Evolutionary conservation across 2,113 vertebrate genomes (phyloP).

Genomic region (Corythornis cristatus): DNA sequence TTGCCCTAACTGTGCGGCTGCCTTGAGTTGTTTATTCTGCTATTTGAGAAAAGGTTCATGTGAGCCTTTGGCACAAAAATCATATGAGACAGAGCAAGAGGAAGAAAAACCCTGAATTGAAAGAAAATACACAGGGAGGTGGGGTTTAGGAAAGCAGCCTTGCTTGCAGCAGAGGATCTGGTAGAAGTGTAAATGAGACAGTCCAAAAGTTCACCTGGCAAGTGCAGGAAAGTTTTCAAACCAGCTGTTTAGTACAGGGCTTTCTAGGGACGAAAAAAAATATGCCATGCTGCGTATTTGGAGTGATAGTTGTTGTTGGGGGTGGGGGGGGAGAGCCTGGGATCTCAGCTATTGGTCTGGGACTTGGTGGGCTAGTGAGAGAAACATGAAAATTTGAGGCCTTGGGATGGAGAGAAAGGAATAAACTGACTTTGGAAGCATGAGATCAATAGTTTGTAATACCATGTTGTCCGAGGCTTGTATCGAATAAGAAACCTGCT

Average conservation of each 20-base stretch:
- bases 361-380: neutral
- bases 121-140: neutral
- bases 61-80: neutral
- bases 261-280: neutral
- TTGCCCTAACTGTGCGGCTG: neutral
- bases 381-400: neutral
- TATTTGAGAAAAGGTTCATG: neutral
- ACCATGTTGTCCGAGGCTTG: conserved; percentile 13
- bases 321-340: neutral
- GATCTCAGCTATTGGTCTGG: neutral
- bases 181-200: neutral
- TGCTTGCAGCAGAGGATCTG: neutral
- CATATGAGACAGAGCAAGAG: neutral
- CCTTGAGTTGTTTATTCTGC: neutral
- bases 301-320: neutral
- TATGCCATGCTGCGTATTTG: neutral
- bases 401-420: neutral
- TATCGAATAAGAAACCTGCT: conserved; percentile 24
- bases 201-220: neutral
- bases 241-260: neutral
- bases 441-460: conserved; percentile 16
- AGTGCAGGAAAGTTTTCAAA: neutral
- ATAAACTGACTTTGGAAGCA: conserved; percentile 16
- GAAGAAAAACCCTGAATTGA: neutral
- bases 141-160: neutral